phyloP scores from a whole-genome alignment of 2,113 vertebrate genomes.

The Acanthisitta chloris region DNA sequence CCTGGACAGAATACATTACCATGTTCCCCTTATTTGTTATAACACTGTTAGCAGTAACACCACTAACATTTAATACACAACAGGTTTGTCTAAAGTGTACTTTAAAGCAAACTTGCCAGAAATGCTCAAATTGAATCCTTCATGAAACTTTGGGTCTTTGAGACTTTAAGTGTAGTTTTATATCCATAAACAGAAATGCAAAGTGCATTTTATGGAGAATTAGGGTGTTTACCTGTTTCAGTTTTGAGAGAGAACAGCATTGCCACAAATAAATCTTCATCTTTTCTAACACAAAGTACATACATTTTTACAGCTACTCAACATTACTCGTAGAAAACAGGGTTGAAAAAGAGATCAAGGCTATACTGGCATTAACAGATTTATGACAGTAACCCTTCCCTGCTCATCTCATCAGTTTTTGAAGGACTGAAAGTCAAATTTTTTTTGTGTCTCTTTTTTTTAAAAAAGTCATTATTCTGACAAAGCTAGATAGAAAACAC shows the following conservation, averaged over 20 bases:
- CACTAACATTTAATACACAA: neutral
- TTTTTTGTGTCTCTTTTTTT: neutral
- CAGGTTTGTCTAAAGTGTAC: neutral
- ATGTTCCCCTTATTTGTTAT: neutral
- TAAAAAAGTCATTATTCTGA: neutral
- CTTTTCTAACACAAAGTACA: neutral
- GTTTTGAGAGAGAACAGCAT: neutral
- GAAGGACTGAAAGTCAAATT: neutral
- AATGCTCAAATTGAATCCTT: neutral
- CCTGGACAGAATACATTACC: neutral
- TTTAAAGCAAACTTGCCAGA: neutral
- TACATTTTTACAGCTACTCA: neutral
- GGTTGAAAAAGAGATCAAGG: neutral
- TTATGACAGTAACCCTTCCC: neutral
- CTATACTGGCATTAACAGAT: neutral
- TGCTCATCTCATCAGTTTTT: constrained; percentile 5
- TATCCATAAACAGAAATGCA: neutral
- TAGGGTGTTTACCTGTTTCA: neutral
- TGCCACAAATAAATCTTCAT: neutral
- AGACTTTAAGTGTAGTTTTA: neutral
- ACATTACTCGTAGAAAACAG: neutral
- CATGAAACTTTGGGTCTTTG: neutral
- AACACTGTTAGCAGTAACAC: neutral
- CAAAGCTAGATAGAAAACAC: neutral
- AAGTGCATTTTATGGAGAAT: neutral